A percentile compares a stretch with the other conserved stretches of the same genome.
phyloP scores from a whole-genome alignment of 2,888 invertebrate species.

The Liodrosophila aerea region DNA sequence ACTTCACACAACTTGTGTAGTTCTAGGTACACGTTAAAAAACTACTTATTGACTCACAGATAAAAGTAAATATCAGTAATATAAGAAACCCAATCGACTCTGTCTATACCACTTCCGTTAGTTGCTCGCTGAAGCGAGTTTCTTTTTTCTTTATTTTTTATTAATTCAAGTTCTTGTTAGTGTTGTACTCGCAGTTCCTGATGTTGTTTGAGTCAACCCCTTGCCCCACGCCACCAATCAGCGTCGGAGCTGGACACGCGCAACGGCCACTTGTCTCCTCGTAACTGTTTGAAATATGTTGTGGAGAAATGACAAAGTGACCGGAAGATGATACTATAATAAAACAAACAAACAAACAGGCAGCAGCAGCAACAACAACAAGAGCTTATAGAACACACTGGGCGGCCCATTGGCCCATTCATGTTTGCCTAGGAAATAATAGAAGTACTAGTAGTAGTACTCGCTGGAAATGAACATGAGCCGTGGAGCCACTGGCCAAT shows the following conservation, averaged over 20 bases:
- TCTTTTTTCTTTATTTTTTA: conserved; percentile 40
- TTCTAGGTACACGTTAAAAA: no score
- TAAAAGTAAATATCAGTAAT: not conserved
- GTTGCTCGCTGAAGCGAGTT: conserved; percentile 21
- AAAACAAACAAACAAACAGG: conserved; percentile 52
- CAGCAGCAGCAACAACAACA: not conserved
- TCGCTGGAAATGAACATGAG: conserved; percentile 47
- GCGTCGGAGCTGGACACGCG: conserved; percentile 50
- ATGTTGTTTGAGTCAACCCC: not conserved
- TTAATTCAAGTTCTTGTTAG: conserved; percentile 59
- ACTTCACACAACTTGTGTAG: no score
- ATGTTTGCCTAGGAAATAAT: conserved; percentile 62
- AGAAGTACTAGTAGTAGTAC: not conserved
- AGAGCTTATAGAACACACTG: not conserved
- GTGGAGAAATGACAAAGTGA: conserved; percentile 79
- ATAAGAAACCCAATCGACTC: conserved; percentile 33
- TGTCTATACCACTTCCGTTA: conserved; percentile 71
- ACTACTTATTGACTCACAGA: conserved; percentile 6
- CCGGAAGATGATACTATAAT: conserved; percentile 80
- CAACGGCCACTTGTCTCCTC: conserved; percentile 69
- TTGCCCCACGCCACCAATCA: conserved; percentile 14
- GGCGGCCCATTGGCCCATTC: conserved; percentile 10
- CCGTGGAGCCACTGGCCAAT: conserved; percentile 57
- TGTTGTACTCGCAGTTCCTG: conserved; percentile 13
- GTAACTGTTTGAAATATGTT: conserved; percentile 76